Base-by-base conservation (phyloP, 2,113 vertebrate genomes). In the Ptychochromis oligacanthus region DNA sequence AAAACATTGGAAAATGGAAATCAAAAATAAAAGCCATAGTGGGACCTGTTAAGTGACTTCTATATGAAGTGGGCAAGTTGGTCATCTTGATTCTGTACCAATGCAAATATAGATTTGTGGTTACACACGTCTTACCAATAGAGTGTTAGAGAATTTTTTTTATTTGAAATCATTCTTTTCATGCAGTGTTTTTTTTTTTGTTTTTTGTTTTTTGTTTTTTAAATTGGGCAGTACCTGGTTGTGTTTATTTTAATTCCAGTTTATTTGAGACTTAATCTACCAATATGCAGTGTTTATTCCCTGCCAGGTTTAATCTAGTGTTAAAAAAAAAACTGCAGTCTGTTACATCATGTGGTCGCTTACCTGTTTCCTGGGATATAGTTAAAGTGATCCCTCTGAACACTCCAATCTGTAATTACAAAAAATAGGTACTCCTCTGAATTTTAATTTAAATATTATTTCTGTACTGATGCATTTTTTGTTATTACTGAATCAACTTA, bases 371-470 rank as follows among this genome's bases (percentile, higher is more conserved):
- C 64, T 24, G 13, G 54, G 49, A n/a, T 1, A 8, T 31, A 79
- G 28, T 24, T 31, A 9, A 70, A 59, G 5, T 7, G 56, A 70
- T 40, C 3, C 61, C 1, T 75, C 17, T 22, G 77, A 40, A 18
- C 31, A 36, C 20, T 62, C 75, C 22, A 9, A 49, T 49, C 91
- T 90, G 82, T 49, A 85, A 83, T 3, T 46, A 82, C 20, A 86
- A 67, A 62, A 60, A 18, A n/a, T n/a, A 67, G 2, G 3, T 61
- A 1, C 40, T 65, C 7, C 15, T 15, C 22, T 65, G 61, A 7
- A 22, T 36, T 36, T n/a, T 24, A 7, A 65, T 22, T 40, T 43
- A 8, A 65, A 40, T 40, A 36, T 65, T 24, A 24, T 65, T 65
- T 65, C 0, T 1, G 61, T 12, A 40, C 36, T 5, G 20, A 40